These are phyloP conservation scores for Bubo scandiacus DNA, from an alignment of 2,113 vertebrate species.

Conservation along the genomic window DNA sequence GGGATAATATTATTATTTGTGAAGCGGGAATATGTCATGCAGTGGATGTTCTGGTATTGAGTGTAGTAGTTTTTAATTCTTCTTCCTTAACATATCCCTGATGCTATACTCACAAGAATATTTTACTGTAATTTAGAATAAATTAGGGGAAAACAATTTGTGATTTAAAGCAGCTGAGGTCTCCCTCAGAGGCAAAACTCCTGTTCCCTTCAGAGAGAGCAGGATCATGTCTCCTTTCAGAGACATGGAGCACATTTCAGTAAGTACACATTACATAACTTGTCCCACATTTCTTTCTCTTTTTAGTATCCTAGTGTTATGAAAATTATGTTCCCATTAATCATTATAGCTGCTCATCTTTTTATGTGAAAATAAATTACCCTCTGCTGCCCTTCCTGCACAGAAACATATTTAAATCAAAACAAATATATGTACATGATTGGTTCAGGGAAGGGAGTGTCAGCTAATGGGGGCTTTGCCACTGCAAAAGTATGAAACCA, in stretches of 20 bases:
- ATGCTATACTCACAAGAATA: background rate
- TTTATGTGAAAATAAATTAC: slow-evolving; percentile 27
- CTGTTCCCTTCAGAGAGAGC: background rate
- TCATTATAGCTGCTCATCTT: background rate
- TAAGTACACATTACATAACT: slow-evolving; percentile 33
- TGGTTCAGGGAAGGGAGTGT: background rate
- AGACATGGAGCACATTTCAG: background rate
- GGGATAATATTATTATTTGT: background rate
- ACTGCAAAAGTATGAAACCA: background rate
- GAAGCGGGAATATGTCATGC: background rate
- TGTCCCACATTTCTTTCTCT: slow-evolving; percentile 51
- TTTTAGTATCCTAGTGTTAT: slow-evolving; percentile 42
- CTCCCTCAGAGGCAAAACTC: background rate
- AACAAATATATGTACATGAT: background rate
- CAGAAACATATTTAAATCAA: slow-evolving; percentile 10
- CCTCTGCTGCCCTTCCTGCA: slow-evolving; percentile 5
- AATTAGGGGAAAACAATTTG: background rate
- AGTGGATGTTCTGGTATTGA: background rate
- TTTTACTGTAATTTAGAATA: background rate
- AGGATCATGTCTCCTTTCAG: background rate
- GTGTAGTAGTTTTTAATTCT: background rate
- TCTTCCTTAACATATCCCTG: background rate
- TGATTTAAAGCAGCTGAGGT: background rate
- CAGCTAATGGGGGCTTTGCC: background rate
- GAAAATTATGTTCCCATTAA: slow-evolving; percentile 39